phyloP scores from a whole-genome alignment of 2,888 invertebrate species.

The Bimastos eiseni region DNA sequence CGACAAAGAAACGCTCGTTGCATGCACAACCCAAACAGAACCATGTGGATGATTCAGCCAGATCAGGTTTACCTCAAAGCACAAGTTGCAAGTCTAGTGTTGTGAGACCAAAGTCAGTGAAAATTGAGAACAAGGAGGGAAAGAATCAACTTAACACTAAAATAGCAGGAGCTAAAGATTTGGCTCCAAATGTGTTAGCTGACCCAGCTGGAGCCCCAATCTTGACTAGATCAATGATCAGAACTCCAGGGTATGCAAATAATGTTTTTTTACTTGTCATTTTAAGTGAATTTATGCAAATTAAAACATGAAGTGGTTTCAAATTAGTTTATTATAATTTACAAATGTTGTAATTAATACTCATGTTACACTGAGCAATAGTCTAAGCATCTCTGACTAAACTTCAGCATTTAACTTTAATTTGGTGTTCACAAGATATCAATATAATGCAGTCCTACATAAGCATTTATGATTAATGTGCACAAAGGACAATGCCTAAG shows the following conservation, averaged over 20 bases:
- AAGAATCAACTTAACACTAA: neutral
- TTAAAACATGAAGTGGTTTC: neutral
- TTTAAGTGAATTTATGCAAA: neutral
- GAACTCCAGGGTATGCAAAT: constrained; percentile 13
- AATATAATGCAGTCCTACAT: no score
- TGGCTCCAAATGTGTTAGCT: neutral
- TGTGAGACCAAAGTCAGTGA: neutral
- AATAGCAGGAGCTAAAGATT: neutral
- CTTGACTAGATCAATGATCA: constrained; percentile 24
- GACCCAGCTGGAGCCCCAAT: neutral
- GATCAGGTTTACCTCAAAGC: neutral
- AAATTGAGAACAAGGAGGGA: neutral
- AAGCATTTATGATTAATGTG: no score
- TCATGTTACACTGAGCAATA: neutral
- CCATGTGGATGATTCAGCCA: neutral
- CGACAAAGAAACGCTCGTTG: neutral
- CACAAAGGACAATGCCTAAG: no score
- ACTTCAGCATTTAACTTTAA: neutral
- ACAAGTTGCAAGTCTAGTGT: neutral
- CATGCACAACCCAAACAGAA: neutral
- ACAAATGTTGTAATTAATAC: no score
- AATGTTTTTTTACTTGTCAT: neutral
- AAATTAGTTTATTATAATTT: neutral
- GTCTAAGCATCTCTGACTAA: neutral
- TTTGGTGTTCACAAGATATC: neutral